Evolutionary conservation across 2,113 vertebrate species (phyloP), one percentile per base, ranked within the genome.

Genomic region (Okapia johnstoni): DNA sequence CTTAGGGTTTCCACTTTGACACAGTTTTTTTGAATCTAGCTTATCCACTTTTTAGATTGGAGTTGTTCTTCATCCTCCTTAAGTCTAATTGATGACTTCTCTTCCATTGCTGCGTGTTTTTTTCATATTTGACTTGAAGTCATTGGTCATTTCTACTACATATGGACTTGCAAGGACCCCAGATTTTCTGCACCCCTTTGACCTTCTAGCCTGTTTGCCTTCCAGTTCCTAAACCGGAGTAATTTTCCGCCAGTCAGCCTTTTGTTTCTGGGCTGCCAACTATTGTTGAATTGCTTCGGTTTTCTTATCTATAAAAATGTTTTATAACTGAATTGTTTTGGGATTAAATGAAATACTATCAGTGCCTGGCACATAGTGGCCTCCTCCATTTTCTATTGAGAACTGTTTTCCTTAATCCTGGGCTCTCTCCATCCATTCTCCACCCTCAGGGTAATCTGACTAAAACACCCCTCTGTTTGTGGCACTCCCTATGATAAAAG

Each of bases 321-420:
- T 86, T 97, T 81, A 76, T 80, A 89, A 57, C n/a, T 60, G n/a
- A 50, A 52, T 86, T 84, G 46, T 88, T 86, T 19, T 66, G 81
- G 52, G 79, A 89, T 94, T 89, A 94, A 96, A 73, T 91, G 63
- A 97, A 97, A 88, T 89, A 30, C 50, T 94, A n/a, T 89, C 87
- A 48, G 88, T 16, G 36, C 43, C 61, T 92, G 85, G 60, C 77
- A 86, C 6, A 13, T 15, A 26, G 1, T 77, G 54, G 33, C 30
- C 23, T 77, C 25, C 83, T 86, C 28, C 13, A 33, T 84, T 92
- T 86, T 77, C 48, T 92, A 0, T 36, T 61, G 88, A 86, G 36
- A 86, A 54, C 40, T 33, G n/a, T 57, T 95, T 48, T 54, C 11
- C 50, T 40, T 80, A 48, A 79, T n/a, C 25, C 19, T 57, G 33